Base-by-base conservation (phyloP, 2,113 vertebrate genomes). In the Microcebus lehilahytsara region DNA sequence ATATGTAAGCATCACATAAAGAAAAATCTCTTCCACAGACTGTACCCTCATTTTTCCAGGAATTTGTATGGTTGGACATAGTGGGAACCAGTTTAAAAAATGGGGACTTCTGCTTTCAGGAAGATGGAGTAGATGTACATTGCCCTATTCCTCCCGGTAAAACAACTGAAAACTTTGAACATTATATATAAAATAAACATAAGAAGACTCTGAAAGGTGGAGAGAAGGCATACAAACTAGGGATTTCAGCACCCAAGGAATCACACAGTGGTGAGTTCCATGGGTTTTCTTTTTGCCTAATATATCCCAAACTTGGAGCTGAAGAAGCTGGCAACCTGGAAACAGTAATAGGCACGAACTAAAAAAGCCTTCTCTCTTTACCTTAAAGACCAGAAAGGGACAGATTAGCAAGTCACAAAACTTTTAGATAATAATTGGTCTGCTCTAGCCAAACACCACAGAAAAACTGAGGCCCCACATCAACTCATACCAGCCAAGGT, bases 71-170 rank as follows among this genome's bases (percentile, higher is more conserved):
- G 75, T 94, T 97, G 58, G 51, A 88, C 77, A 32, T 96, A 95
- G 85, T 93, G 71, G 75, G 93, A 95, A 91, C 80, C 80, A 84
- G 30, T 96, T 94, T 95, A 92, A 92, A 97, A 94, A 96, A 79
- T 90, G 88, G 91, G 69, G 80, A 92, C 80, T 97, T 97, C 67
- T 96, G 72, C 85, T 97, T 95, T 96, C 89, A 96, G 96, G 89
- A 97, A 95, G 77, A 91, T 95, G 89, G 64, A 84, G 62, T 97
- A 96, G 85, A 95, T 94, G 49, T 94, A 95, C 56, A 94, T 94
- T 97, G 80, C 58, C 53, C 78, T 95, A 66, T 80, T 88, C 66
- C 66, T 84, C 42, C 81, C 3, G 14, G 58, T 91, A 93, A 93
- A 96, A 96, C 94, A 96, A 75, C 81, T 91, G 89, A 96, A 96